Percentiles rank a stretch among this genome's conserved stretches.
Evolutionary conservation across 2,888 invertebrate genomes (phyloP).

Genomic region (Rhagonycha fulva): DNA sequence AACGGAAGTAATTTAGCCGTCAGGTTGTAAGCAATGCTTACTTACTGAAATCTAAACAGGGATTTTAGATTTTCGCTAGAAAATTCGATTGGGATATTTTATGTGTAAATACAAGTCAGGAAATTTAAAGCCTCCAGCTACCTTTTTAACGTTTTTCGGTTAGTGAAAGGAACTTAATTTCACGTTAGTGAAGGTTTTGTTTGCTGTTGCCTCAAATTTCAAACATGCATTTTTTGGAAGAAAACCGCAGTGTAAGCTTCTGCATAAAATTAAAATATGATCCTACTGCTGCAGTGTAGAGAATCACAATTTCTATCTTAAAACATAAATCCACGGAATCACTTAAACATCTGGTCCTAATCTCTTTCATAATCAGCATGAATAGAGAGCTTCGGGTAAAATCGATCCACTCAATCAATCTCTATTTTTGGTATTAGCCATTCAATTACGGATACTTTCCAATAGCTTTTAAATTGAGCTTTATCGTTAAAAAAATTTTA

Average conservation of each 20-base stretch:
- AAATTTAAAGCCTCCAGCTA: slow-evolving; percentile 36
- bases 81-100: slow-evolving; percentile 47
- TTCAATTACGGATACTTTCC: background rate
- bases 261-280: slow-evolving; percentile 36
- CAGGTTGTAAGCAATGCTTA: slow-evolving; percentile 35
- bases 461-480: background rate
- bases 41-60: slow-evolving; percentile 43
- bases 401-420: slow-evolving; percentile 21
- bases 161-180: slow-evolving; percentile 15
- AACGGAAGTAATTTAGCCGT: slow-evolving; percentile 45
- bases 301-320: slow-evolving; percentile 35
- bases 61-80: slow-evolving; percentile 36
- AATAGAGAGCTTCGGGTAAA: slow-evolving; percentile 22
- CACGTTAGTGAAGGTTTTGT: background rate
- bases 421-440: slow-evolving; percentile 16
- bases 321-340: slow-evolving; percentile 37
- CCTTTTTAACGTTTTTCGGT: slow-evolving; percentile 29
- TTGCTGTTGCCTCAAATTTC: background rate
- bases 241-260: slow-evolving; percentile 19
- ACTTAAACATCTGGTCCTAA: slow-evolving; percentile 38
- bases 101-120: slow-evolving; percentile 43
- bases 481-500: background rate
- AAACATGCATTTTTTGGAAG: background rate
- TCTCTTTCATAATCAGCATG: slow-evolving; percentile 35
- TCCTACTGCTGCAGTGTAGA: slow-evolving; percentile 34